phyloP scores from a whole-genome alignment of 2,888 invertebrate genomes.

The Latheticus oryzae region DNA sequence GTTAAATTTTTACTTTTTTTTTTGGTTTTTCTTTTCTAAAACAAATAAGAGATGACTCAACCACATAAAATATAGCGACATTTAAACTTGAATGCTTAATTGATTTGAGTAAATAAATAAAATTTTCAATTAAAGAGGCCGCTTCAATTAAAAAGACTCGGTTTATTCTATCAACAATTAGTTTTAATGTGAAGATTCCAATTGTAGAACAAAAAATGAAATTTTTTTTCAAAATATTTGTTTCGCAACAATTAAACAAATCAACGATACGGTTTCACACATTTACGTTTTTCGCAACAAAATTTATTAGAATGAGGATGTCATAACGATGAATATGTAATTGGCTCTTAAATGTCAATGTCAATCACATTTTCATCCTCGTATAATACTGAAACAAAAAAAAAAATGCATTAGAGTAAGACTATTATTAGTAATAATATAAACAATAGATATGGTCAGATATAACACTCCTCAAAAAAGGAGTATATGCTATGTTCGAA shows the following conservation, averaged over 20 bases:
- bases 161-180: slow-evolving; percentile 17
- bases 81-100: slow-evolving; percentile 19
- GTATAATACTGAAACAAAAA: slow-evolving; percentile 23
- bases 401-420: slow-evolving; percentile 18
- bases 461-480: neutral
- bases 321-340: slow-evolving; percentile 32
- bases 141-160: slow-evolving; percentile 27
- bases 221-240: slow-evolving; percentile 5
- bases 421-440: too few species aligned
- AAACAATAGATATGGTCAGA: too few species aligned
- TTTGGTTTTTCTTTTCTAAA: too few species aligned
- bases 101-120: slow-evolving; percentile 34
- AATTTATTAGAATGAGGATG: slow-evolving; percentile 38
- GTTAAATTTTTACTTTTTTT: slow-evolving; percentile 20
- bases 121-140: slow-evolving; percentile 27
- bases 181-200: slow-evolving; percentile 8
- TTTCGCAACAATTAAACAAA: slow-evolving; percentile 11
- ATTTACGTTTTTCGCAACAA: slow-evolving; percentile 27
- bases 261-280: slow-evolving; percentile 23
- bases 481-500: slow-evolving; percentile 7
- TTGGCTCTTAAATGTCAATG: slow-evolving; percentile 34
- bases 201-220: slow-evolving; percentile 11
- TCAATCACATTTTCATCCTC: slow-evolving; percentile 33
- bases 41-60: slow-evolving; percentile 5
- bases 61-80: slow-evolving; percentile 7